phyloP scores from a whole-genome alignment of 2,113 vertebrate species.

The Sphaerodactylus townsendi region DNA sequence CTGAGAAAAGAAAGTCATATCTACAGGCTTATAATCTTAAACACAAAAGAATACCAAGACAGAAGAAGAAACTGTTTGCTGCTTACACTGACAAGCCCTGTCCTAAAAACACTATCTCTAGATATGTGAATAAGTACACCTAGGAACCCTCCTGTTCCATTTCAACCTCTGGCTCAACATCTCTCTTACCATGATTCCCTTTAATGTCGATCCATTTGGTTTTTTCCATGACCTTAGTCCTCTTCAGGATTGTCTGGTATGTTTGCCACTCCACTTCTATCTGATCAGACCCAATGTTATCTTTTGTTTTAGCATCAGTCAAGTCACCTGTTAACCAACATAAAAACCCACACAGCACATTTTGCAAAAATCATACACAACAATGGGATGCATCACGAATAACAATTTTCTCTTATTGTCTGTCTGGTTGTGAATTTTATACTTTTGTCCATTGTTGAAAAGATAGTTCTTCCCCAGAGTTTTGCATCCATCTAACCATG shows the following conservation, averaged over 20 bases:
- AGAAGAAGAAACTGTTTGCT: not conserved
- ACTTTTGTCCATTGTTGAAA: too few species aligned
- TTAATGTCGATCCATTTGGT: conserved; percentile 96
- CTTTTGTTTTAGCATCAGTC: conserved; percentile 92
- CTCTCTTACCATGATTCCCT: conserved; percentile 92
- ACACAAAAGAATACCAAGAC: not conserved
- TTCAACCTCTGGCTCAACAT: not conserved
- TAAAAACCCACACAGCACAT: not conserved
- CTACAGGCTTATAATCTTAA: too few species aligned
- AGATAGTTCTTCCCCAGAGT: too few species aligned
- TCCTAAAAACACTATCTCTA: too few species aligned
- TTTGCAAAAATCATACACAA: not conserved
- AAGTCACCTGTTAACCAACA: conserved; percentile 83
- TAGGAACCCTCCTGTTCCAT: not conserved
- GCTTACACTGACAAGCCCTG: too few species aligned
- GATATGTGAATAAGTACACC: not conserved
- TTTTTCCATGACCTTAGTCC: conserved; percentile 89
- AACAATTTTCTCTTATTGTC: too few species aligned
- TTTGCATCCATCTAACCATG: too few species aligned
- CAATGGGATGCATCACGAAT: not conserved
- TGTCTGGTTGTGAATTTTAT: too few species aligned
- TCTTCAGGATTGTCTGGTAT: conserved; percentile 90
- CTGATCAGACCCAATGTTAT: conserved; percentile 89
- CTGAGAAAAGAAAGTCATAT: not conserved
- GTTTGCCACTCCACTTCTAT: conserved; percentile 93